These are phyloP conservation scores for Colletes latitarsis DNA, from an alignment of 1,140 invertebrate species.

Conservation along the genomic window DNA sequence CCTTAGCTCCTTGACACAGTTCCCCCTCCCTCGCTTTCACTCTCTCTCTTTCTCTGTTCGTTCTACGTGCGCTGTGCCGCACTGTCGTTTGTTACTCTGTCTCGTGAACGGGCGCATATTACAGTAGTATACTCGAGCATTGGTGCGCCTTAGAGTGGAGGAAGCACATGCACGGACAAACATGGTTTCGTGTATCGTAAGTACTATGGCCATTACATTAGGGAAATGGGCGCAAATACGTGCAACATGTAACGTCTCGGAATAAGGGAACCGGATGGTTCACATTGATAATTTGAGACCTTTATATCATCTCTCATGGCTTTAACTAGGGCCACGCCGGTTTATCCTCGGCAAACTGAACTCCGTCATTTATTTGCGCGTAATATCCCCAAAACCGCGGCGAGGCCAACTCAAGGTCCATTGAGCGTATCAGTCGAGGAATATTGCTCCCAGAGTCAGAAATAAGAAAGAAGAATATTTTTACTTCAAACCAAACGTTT, in stretches of 20 bases:
- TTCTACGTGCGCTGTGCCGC: background rate
- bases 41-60: background rate
- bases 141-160: conserved; percentile 8
- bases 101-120: conserved; percentile 20
- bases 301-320: conserved; percentile 26
- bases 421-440: background rate
- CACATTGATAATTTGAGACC: conserved; percentile 55
- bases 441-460: background rate
- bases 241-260: conserved; percentile 51
- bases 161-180: conserved; percentile 26
- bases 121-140: conserved; percentile 40
- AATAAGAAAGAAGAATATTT: no score
- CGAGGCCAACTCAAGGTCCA: no score
- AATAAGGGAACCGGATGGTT: conserved; percentile 39
- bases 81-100: conserved; percentile 22
- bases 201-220: conserved; percentile 49
- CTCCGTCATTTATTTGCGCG: conserved; percentile 18
- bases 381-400: conserved; percentile 12
- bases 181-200: conserved; percentile 39
- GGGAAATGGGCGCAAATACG: conserved; percentile 46
- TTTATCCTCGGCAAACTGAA: conserved; percentile 22
- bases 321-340: background rate
- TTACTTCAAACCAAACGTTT: no score
- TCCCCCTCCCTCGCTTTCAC: background rate
- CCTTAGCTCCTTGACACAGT: background rate